Base-by-base conservation (phyloP, 1,140 invertebrate species). In the Agraylea sexmaculata region DNA sequence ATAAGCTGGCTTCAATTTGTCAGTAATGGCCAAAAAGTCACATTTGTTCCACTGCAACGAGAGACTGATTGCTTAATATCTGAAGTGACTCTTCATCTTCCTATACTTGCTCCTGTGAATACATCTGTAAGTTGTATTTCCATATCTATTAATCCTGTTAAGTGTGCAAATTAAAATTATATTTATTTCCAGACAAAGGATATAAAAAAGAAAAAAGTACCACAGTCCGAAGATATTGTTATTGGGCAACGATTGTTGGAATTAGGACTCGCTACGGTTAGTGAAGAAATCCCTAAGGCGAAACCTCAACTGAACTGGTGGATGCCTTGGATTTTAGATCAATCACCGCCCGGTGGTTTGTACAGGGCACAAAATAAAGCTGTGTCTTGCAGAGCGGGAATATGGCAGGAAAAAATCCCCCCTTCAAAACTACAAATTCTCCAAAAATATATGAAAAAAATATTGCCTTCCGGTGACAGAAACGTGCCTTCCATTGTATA, bases 1-100 rank as follows among this genome's bases (percentile, higher is more conserved):
- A 20, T 49, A 10, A 49, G 40, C 40, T 49, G 47, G 47, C 13
- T 49, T 19, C 43, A 45, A 38, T 36, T 34, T 18, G 31, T 49
- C 11, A 43, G 42, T 17, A 37, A 42, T 4, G 47, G 47, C 11
- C 40, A 40, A 20, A 22, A 45, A 17, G 40, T 30, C 6, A 32
- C 40, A 2, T 12, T 49, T n/a, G 34, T 28, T 23, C 47, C 47
- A 2, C 13, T 49, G 11, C 12, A 18, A 2, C 28, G 39, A 10
- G 29, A 22, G 1, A 29, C 34, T 10, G 37, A 45, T 31, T 39
- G 39, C 2, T 33, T 49, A 8, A 18, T 49, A 10, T 39, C 42
- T 12, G 28, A 45, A 32, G 47, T 49, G 21, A 42, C 33, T 15
- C 23, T 49, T 21, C 47, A 43, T 19, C 16, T 42, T 10, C 47